Evolutionary conservation across 2,113 vertebrate genomes (phyloP), one percentile per base, ranked within the genome.

Genomic region (Sebastes fasciatus): DNA sequence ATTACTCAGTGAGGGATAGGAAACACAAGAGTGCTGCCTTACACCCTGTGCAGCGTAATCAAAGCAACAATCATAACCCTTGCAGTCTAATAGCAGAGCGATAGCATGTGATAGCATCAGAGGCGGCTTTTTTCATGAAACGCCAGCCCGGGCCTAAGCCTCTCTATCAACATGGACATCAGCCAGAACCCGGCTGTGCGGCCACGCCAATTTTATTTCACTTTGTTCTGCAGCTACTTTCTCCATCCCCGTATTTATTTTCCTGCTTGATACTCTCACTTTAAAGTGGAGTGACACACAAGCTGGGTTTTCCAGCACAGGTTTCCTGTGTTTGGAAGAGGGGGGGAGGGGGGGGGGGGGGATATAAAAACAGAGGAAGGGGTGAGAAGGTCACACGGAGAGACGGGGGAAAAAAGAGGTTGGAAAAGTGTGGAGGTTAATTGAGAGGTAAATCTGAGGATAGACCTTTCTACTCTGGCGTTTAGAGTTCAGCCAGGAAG

Each of bases 211-310:
- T 91, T 92, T 87, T 70, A 67, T 83, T 85, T 86, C 60, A 86
- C 92, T 94, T 89, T 93, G 91, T 92, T 93, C 88, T 83, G 23
- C 69, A 79, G 86, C 84, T 88, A 92, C 87, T 86, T 90, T 88
- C 66, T 86, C 77, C 62, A 46, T 76, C 85, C 34, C 78, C 71
- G 1, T 92, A 89, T 94, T 91, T 92, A 88, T 92, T 91, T 91
- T 93, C 70, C 86, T 86, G 83, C 91, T 87, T 88, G 77, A 89
- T 90, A 79, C 86, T 87, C 74, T 88, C 74, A 86, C 90, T 91
- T 93, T 88, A 88, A 91, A 94, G 92, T 74, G 69, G 73, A 77
- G 61, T 80, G 88, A 89, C 86, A 90, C 86, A 86, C 80, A 88
- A 87, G 88, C 83, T 65, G 83, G 58, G 67, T 89, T 90, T 89